phyloP scores from a whole-genome alignment of 1,140 invertebrate genomes.

The Macrocentrus cingulum region DNA sequence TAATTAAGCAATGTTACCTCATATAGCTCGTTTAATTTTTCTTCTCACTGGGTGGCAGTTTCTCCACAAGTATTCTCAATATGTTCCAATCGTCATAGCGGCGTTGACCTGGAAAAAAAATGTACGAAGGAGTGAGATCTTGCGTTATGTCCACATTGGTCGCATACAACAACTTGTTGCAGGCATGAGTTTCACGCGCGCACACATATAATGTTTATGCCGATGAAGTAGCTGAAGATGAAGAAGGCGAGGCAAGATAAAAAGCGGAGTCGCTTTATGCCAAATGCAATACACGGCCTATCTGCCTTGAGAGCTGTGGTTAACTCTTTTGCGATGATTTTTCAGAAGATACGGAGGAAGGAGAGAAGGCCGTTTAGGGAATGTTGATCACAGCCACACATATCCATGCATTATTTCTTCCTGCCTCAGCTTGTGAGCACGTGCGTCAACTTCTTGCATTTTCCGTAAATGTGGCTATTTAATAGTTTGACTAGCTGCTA shows the following conservation, averaged over 20 bases:
- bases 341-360: conserved; percentile 31
- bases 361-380: conserved; percentile 48
- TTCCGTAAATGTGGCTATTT: conserved; percentile 29
- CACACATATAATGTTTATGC: conserved; percentile 36
- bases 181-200: conserved; percentile 2
- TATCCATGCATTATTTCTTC: conserved; percentile 9
- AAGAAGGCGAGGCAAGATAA: conserved; percentile 40
- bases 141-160: conserved; percentile 13
- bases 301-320: too few species aligned
- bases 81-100: background rate
- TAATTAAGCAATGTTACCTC: too few species aligned
- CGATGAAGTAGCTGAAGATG: conserved; percentile 32
- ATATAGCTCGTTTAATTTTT: too few species aligned
- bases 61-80: background rate
- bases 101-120: background rate
- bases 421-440: conserved; percentile 13
- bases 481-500: conserved; percentile 20
- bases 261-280: conserved; percentile 41
- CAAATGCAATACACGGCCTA: conserved; percentile 11
- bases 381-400: conserved; percentile 40
- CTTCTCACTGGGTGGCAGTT: background rate
- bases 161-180: background rate
- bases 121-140: conserved; percentile 3
- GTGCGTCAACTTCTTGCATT: conserved; percentile 27
- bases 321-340: conserved; percentile 42